Evolutionary conservation across 2,888 invertebrate species (phyloP).

Genomic region (Pammene fasciana): DNA sequence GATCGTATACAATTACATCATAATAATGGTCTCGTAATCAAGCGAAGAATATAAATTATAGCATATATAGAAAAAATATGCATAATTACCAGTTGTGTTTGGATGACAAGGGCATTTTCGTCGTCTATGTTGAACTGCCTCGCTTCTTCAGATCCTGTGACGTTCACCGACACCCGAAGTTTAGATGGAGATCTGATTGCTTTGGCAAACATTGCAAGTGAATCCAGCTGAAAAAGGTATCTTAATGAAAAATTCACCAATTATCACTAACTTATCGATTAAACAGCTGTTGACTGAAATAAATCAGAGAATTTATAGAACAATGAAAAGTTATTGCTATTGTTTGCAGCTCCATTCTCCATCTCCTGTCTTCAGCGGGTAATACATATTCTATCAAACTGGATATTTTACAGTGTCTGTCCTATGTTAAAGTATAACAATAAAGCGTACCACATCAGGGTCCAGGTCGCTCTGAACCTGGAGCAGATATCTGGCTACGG

Average conservation of each 20-base stretch:
- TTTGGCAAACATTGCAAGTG: conserved; percentile 74
- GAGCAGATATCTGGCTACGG: conserved; percentile 69
- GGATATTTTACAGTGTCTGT: background rate
- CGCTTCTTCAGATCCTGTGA: conserved; percentile 72
- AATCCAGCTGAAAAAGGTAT: conserved; percentile 66
- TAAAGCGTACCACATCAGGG: conserved; percentile 67
- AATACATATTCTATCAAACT: too few species aligned
- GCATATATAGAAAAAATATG: too few species aligned
- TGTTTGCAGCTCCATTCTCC: too few species aligned
- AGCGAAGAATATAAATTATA: too few species aligned
- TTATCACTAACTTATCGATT: too few species aligned
- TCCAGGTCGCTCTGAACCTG: conserved; percentile 66
- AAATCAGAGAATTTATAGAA: background rate
- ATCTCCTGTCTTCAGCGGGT: too few species aligned
- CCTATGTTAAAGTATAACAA: background rate
- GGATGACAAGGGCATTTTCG: conserved; percentile 91
- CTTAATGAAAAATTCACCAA: too few species aligned
- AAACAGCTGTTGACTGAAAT: background rate
- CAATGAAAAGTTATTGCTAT: too few species aligned
- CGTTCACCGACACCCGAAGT: conserved; percentile 69
- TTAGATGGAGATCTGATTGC: conserved; percentile 66
- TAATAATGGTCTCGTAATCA: too few species aligned
- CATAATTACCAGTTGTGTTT: conserved; percentile 86
- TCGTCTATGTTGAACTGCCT: conserved; percentile 87
- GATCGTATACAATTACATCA: too few species aligned